Base-by-base conservation (phyloP, 2,113 vertebrate genomes). In the Lepus americanus region DNA sequence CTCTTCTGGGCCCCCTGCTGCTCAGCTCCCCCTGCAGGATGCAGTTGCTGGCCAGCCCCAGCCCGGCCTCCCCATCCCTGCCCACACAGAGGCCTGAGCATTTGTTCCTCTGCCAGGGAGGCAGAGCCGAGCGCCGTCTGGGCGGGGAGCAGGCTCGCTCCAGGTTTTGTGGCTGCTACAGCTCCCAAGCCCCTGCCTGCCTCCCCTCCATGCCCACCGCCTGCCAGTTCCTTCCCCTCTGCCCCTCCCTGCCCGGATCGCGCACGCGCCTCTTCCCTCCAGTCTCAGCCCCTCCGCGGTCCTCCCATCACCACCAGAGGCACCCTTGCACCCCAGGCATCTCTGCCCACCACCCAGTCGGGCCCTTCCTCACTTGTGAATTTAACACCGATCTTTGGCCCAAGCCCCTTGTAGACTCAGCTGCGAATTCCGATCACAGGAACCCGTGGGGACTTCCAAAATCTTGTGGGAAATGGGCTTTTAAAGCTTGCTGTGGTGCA, bases 301-400 rank as follows among this genome's bases (percentile, higher is more conserved):
- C 59, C 61, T 31, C 17, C 90, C 39, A 9, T 1, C 1, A 8
- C 27, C 7, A 11, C 55, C 59, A 11, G 20, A 33, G 55, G 44
- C 3, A 10, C 69, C 3, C 44, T 20, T 29, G 5, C 17, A 53
- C 29, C n/a, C 59, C 0, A 39, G 23, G 19, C 0, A 1, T 1
- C 79, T 81, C 53, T 6, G 51, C 31, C 14, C 61, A 14, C 20
- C 27, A 7, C 72, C 33, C 3, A 31, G 11, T 55, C 14, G 55
- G 55, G 27, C 22, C 73, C 22, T 36, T 16, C 33, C 33, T 33
- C 29, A n/a, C 3, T 9, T 4, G 9, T 12, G 29, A 33, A 16
- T 49, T 79, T 20, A 7, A 51, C 1, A 2, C 23, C 53, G 8
- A 14, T 36, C n/a, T 16, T 23, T 22, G n/a, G 1, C n/a, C n/a